Evolutionary conservation across 1,140 invertebrate species (phyloP), one percentile per base, ranked within the genome.

Genomic region (Helicoverpa armigera): DNA sequence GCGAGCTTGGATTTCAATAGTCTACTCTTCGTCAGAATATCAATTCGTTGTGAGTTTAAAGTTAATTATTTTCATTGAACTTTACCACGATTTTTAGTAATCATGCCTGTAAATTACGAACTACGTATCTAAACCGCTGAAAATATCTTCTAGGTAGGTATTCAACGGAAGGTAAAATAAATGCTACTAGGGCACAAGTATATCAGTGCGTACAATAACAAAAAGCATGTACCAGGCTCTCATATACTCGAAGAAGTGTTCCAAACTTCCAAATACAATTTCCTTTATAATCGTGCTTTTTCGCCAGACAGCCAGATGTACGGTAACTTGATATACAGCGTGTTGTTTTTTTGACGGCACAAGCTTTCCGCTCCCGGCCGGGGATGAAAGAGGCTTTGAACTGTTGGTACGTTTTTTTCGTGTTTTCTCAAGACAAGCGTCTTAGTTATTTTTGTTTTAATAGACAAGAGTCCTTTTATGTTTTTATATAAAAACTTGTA

Each of bases 271-370:
- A 70, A 78, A 60, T 48, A 79, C 53, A 58, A 79, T 79, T 79
- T 70, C 65, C 54, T 79, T 79, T 48, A 67, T 58, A 72, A 54
- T 67, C 77, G 69, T 80, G 69, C 70, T 53, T 87, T 85, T 85
- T 86, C 85, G 83, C 85, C 86, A 86, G 85, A 83, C 69, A 14
- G 86, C 85, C 90, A 89, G 88, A 91, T 91, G 90, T 85, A 87
- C 82, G 85, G 90, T 87, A 91, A 90, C 82, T 81, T 61, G 88
- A 91, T 90, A 91, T 87, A 87, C 83, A 88, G 83, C 84, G 82
- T 88, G 87, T 76, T 85, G 80, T 85, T 87, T 91, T 82, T 85
- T 76, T 69, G 58, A 50, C 80, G 81, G 61, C 70, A 81, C 63
- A 80, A 83, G 81, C 85, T 86, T 86, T 84, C 85, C 80, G 85